Base-by-base conservation (phyloP, 2,113 vertebrate genomes). In the Apaloderma vittatum region DNA sequence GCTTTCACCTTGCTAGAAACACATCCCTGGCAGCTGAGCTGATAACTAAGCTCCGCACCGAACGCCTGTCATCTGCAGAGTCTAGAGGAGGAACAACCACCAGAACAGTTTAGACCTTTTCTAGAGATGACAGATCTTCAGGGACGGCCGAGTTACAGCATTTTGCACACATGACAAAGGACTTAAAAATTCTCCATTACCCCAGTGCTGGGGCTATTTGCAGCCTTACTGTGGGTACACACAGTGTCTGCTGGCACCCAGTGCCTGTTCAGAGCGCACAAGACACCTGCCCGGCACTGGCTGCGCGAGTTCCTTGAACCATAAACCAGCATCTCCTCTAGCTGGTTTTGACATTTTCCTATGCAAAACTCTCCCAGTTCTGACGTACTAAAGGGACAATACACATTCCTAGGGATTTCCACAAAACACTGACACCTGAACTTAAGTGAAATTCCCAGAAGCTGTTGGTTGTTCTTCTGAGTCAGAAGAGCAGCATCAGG, bases 111-210 rank as follows among this genome's bases (percentile, higher is more conserved):
- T 51, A 90, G 22, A 51, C 15, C 10, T 57, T 77, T 52, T 40
- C 59, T n/a, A 67, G 32, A 51, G 52, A 40, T 40, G 40, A 66
- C 37, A 32, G 34, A 36, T 63, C 29, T 70, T 81, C 73, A 84
- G 8, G 36, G n/a, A 7, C 45, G 40, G 24, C 27, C 87, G 76
- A 94, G 46, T 54, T 66, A 29, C 29, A 92, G 63, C 13, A 48
- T 43, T 58, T 70, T 63, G 19, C 14, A 58, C 24, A 49, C 0
- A 0, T 15, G 23, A 40, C 1, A 1, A 75, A 65, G 54, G 16
- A 45, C 0, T 61, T n/a, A 80, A 70, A 93, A 70, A 43, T 20
- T 36, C 54, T 6, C 20, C 23, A 4, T 32, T 52, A 45, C 6
- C 12, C 11, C 20, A 8, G 16, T 1, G 19, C 12, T 23, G 34